Conservation (phyloP, 2,888 invertebrate species). For the Tenthredo scrophulariae region DNA sequence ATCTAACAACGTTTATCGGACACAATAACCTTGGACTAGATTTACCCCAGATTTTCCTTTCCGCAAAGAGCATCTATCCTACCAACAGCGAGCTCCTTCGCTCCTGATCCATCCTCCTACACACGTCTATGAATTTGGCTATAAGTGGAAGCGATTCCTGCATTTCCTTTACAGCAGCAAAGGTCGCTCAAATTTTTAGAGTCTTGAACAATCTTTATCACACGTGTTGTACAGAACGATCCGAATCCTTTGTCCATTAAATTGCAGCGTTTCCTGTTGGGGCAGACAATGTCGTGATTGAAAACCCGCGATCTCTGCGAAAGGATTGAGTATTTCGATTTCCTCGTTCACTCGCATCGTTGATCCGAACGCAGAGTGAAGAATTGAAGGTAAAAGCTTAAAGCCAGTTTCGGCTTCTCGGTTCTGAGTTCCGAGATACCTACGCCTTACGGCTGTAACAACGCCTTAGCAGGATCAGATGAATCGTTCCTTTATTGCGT, state of each 20-base stretch:
- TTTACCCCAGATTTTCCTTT: neutral
- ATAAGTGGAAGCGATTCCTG: neutral
- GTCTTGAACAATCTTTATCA: neutral
- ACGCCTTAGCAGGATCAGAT: neutral
- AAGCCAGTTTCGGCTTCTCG: neutral
- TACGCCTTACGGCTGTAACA: neutral
- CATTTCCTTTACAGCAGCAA: neutral
- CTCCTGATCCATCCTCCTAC: neutral
- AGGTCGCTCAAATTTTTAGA: neutral
- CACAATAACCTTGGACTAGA: neutral
- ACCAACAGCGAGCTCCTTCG: neutral
- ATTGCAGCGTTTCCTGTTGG: neutral
- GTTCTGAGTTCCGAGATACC: neutral
- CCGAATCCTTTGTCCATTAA: neutral
- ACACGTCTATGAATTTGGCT: neutral
- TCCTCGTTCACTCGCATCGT: neutral
- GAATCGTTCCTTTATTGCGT: neutral
- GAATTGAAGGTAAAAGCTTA: neutral
- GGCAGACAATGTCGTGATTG: constrained; percentile 15
- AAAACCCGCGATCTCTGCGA: neutral
- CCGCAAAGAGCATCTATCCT: neutral
- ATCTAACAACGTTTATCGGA: neutral
- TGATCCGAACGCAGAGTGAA: neutral
- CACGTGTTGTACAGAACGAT: neutral
- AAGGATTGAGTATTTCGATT: constrained; percentile 28